Evolutionary conservation across 1,140 invertebrate genomes (phyloP).

Genomic region (Conus betulinus): DNA sequence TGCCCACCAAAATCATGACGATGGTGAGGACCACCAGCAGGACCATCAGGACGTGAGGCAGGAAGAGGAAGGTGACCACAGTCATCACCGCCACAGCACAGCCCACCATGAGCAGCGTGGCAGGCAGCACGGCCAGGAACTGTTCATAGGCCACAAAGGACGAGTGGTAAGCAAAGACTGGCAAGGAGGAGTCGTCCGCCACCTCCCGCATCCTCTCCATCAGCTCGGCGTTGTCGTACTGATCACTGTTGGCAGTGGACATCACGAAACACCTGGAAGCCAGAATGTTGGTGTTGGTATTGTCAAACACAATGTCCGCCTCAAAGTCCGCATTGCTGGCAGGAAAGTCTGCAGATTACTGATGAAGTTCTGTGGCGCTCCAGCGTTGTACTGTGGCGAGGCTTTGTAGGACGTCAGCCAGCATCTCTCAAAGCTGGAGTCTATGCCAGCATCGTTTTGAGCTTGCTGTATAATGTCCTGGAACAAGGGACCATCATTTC

Average conservation of each 20-base stretch:
- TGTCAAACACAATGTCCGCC: conserved; percentile 90
- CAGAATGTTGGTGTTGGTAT: conserved; percentile 87
- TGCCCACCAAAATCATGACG: conserved; percentile 94
- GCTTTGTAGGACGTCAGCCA: conserved; percentile 43
- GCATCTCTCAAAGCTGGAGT: conserved; percentile 32
- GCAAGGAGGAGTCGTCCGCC: conserved; percentile 50
- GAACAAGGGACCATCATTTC: conserved; percentile 24
- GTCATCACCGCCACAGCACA: conserved; percentile 96
- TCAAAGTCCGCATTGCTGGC: conserved; percentile 76
- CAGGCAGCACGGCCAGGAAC: conserved; percentile 94
- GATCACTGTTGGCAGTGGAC: conserved; percentile 45
- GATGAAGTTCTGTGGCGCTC: conserved; percentile 78
- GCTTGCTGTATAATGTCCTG: conserved; percentile 23
- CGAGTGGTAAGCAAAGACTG: conserved; percentile 53
- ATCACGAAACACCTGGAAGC: conserved; percentile 66
- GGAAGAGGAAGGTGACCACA: conserved; percentile 96
- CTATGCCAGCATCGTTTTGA: conserved; percentile 32
- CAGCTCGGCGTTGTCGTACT: conserved; percentile 48
- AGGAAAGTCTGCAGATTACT: conserved; percentile 75
- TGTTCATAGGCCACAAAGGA: conserved; percentile 76
- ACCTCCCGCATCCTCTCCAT: conserved; percentile 60
- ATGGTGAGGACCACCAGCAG: conserved; percentile 97
- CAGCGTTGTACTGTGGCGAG: conserved; percentile 31
- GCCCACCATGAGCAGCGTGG: conserved; percentile 93
- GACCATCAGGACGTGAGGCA: conserved; percentile 94